These are phyloP conservation scores for Netelia melanura DNA, from an alignment of 2,888 invertebrate species.

Conservation along the genomic window DNA sequence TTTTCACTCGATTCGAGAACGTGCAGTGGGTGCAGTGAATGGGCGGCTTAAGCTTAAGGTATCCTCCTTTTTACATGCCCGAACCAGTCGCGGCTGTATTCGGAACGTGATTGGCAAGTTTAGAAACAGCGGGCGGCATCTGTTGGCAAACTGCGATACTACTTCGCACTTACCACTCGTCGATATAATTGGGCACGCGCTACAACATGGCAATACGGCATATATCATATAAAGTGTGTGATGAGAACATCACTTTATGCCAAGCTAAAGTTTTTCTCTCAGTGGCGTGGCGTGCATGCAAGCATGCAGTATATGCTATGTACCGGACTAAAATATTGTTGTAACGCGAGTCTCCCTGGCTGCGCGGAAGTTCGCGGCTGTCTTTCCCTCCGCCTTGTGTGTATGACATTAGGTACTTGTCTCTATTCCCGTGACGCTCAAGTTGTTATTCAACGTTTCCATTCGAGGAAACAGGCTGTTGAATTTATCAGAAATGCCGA, in stretches of 20 bases:
- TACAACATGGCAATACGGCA: background rate
- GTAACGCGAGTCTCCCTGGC: slow-evolving; percentile 42
- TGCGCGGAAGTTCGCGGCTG: slow-evolving; percentile 45
- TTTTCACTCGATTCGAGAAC: too few species aligned
- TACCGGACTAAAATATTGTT: slow-evolving; percentile 35
- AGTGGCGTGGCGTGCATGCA: background rate
- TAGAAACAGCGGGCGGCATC: too few species aligned
- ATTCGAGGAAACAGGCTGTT: slow-evolving; percentile 6
- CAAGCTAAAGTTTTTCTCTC: background rate
- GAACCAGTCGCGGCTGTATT: too few species aligned
- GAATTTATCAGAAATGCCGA: slow-evolving; percentile 87
- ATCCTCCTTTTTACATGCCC: too few species aligned
- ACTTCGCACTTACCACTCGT: background rate
- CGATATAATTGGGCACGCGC: background rate
- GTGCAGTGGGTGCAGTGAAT: too few species aligned
- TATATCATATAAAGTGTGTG: background rate
- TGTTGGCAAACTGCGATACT: too few species aligned
- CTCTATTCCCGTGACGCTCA: slow-evolving; percentile 42
- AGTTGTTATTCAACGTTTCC: slow-evolving; percentile 67
- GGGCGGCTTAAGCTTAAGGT: too few species aligned
- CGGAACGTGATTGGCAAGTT: too few species aligned
- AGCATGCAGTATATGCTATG: background rate
- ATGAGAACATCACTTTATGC: background rate
- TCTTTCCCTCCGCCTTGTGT: slow-evolving; percentile 56
- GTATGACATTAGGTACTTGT: slow-evolving; percentile 72